Conservation (phyloP, 2,888 invertebrate species). For the Eumerus sabulonum region DNA sequence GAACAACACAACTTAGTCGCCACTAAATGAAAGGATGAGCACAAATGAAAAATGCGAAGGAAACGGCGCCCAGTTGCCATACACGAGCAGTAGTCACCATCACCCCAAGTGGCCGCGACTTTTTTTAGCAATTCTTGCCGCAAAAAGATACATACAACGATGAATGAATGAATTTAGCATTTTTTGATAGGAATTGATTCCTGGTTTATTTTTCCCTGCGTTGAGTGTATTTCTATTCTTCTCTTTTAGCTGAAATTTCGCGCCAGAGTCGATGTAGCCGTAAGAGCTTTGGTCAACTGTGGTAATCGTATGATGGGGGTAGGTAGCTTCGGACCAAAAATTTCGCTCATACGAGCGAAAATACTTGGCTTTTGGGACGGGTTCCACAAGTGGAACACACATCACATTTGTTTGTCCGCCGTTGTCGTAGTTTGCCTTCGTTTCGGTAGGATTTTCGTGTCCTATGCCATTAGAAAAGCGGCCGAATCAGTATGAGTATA, state of each 20-base stretch:
- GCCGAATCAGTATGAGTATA: slow-evolving; percentile 20
- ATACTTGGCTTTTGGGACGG: slow-evolving; percentile 47
- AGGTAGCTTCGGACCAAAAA: slow-evolving; percentile 39
- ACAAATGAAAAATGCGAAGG: slow-evolving; percentile 58
- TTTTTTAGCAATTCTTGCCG: slow-evolving; percentile 62
- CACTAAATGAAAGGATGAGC: slow-evolving; percentile 43
- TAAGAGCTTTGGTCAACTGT: slow-evolving; percentile 53
- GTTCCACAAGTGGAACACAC: slow-evolving; percentile 69
- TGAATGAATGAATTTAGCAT: slow-evolving; percentile 69
- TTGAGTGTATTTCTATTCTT: slow-evolving; percentile 57
- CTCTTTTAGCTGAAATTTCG: slow-evolving; percentile 67
- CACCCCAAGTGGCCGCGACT: slow-evolving; percentile 46
- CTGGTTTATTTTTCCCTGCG: slow-evolving; percentile 63
- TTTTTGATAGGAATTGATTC: slow-evolving; percentile 69
- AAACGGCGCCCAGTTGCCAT: slow-evolving; percentile 47
- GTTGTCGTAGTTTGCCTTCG: slow-evolving; percentile 54
- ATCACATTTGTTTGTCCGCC: slow-evolving; percentile 67
- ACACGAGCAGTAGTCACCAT: slow-evolving; percentile 47
- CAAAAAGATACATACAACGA: slow-evolving; percentile 68
- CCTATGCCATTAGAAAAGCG: slow-evolving; percentile 56
- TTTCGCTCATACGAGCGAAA: slow-evolving; percentile 40
- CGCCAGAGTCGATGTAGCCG: slow-evolving; percentile 63
- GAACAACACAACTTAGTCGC: slow-evolving; percentile 39
- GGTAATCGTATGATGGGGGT: slow-evolving; percentile 17
- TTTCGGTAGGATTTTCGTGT: slow-evolving; percentile 63